Base-by-base conservation (phyloP, 1,140 invertebrate genomes). In the Dendroctonus valens region DNA sequence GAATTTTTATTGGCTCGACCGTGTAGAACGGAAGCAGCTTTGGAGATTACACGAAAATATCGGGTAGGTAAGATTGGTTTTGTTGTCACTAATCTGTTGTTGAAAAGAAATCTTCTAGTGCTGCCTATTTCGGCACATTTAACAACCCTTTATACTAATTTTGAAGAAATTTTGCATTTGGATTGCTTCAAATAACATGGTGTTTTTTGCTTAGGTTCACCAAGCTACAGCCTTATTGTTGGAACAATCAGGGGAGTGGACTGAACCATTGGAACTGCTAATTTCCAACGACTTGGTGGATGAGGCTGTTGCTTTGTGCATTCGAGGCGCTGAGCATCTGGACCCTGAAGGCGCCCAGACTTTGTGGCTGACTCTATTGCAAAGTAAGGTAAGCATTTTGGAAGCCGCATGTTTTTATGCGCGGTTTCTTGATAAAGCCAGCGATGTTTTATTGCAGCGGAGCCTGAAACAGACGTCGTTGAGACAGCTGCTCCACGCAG, bases 161-260 rank as follows among this genome's bases (percentile, higher is more conserved):
- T n/a, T n/a, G n/a, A n/a, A n/a, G n/a, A n/a, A n/a, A n/a, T n/a
- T n/a, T n/a, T n/a, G n/a, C n/a, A n/a, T n/a, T n/a, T n/a, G n/a
- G n/a, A n/a, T n/a, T n/a, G n/a, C n/a, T n/a, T n/a, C n/a, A n/a
- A n/a, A n/a, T n/a, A 53, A 15, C n/a, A 53, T 53, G 4, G 9
- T 9, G n/a, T 15, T 14, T 11, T 15, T 15, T 14, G 26, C 51
- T 0, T 59, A 79, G 46, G 71, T 80, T 6, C 71, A 78, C 12
- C 63, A 73, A 41, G 76, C 79, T 11, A 77, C 77, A 7, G 80
- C 82, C 54, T 78, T 80, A 51, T 74, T 83, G 9, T 74, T 81
- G 59, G 82, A 83, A 70, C 77, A 79, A 69, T 72, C 76, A 51
- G 78, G 80, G 38, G 78, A 82, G 65, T 82, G 79, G 74, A 62